Base-by-base conservation (phyloP, 2,888 invertebrate genomes). In the Ferdinandea cuprea region DNA sequence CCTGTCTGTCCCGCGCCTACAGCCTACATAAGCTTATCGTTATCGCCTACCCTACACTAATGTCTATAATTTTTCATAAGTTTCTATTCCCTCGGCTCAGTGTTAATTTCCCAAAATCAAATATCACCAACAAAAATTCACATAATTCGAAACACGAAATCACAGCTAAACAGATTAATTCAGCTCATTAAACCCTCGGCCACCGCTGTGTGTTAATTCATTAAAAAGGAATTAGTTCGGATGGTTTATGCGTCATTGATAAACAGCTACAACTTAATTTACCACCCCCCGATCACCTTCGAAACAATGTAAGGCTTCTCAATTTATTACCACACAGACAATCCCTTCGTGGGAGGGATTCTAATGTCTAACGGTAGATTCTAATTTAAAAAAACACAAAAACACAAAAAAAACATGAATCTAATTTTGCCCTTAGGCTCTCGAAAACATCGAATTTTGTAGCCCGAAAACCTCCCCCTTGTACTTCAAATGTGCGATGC, bases 191-290 rank as follows among this genome's bases (percentile, higher is more conserved):
- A 68, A 28, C 48, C 35, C 56, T 15, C 32, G 48, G 25, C 42
- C 73, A 61, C 48, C 50, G 28, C 13, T 46, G 59, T 65, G 59
- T 65, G 69, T 76, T 71, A 59, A 80, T 76, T 76, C 65, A 81
- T 81, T 81, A 81, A 76, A 81, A 71, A 65, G 52, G 65, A 59
- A 76, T 81, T 71, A 77, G 46, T 65, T 65, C 30, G 17, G 35
- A 61, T 63, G 54, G 25, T 65, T 37, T 35, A 54, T 35, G 17
- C 72, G 58, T 46, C 32, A 46, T 54, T 42, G 52, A 66, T 54
- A 42, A 40, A 35, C 35, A 17, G 46, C 52, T 42, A 56, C 74
- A 74, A 61, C 56, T 15, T 52, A 19, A 76, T 68, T 68, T 46
- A n/a, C 28, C 32, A 25, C 28, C 28, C 54, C 32, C 17, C 9